Percentiles rank a stretch among this genome's conserved stretches.
These are phyloP conservation scores for Ditula angustiorana DNA, from an alignment of 2,888 invertebrate species.

Conservation along the genomic window DNA sequence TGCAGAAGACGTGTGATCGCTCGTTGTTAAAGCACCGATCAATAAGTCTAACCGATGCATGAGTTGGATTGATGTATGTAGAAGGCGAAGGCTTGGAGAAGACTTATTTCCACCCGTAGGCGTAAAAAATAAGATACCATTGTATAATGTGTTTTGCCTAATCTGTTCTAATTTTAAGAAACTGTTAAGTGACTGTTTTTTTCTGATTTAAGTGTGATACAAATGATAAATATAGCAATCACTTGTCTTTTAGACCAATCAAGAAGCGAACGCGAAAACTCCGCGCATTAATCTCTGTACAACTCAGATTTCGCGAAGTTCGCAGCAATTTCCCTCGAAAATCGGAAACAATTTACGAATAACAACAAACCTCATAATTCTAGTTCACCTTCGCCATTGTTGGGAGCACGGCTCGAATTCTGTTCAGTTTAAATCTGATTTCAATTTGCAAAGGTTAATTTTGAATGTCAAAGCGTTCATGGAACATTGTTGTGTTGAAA, in stretches of 20 bases:
- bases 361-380: conserved; percentile 79
- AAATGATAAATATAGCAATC: conserved; percentile 25
- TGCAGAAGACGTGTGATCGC: no score
- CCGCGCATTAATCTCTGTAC: conserved; percentile 75
- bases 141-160: no score
- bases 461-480: background rate
- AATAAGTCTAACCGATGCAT: no score
- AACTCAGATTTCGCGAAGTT: conserved; percentile 73
- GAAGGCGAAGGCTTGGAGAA: no score
- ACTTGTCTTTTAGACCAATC: conserved; percentile 44
- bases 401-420: conserved; percentile 6
- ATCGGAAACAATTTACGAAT: conserved; percentile 78
- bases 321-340: conserved; percentile 61
- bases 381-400: conserved; percentile 64
- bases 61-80: no score
- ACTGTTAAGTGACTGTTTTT: no score
- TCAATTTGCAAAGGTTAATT: conserved; percentile 21
- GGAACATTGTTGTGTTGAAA: background rate
- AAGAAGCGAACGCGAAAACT: conserved; percentile 56
- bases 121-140: background rate
- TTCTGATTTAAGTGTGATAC: no score
- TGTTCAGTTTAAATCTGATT: conserved; percentile 15
- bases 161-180: no score
- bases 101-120: no score
- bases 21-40: no score